Evolutionary conservation across 2,888 invertebrate species (phyloP), one percentile per base, ranked within the genome.

Genomic region (Ptilodon capucinus): DNA sequence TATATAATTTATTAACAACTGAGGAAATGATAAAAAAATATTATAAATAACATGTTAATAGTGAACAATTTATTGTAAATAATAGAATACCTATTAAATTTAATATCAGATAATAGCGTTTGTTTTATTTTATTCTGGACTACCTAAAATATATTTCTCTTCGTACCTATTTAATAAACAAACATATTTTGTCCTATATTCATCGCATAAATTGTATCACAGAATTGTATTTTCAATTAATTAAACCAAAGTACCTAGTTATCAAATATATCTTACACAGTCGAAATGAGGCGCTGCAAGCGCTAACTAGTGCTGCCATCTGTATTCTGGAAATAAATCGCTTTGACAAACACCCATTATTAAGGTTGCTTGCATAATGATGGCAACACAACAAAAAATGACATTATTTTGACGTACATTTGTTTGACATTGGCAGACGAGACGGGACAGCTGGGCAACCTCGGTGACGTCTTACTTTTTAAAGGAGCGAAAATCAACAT

Each of bases 61-160:
- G 89, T 81, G 85, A 89, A 90, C 90, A 89, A 89, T 89, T 89
- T 88, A 88, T 86, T 91, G 91, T 91, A 91, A 87, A 91, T 91
- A 90, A 90, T 90, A 90, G 90, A 89, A 76, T 88, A 87, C 84
- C 84, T 87, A 91, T 90, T 90, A 91, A 90, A 90, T 90, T 91
- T 90, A 91, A 90, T 91, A 91, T 90, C 90, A 90, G 86, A 88
- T 85, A 84, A 63, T 40, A 67, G 67, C 64, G 62, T 57, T 77
- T 60, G 80, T 86, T 87, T 85, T 71, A 84, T 81, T 87, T 68
- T 39, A 32, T 18, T 40, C 35, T n/a, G n/a, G n/a, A n/a, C n/a
- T n/a, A n/a, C n/a, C n/a, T n/a, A n/a, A n/a, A n/a, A n/a, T n/a
- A n/a, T n/a, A n/a, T n/a, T n/a, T n/a, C n/a, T n/a, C n/a, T n/a